Percentiles rank a stretch among this genome's conserved stretches.
Evolutionary conservation across 2,888 invertebrate genomes (phyloP).

Genomic region (Morpho deidamia): DNA sequence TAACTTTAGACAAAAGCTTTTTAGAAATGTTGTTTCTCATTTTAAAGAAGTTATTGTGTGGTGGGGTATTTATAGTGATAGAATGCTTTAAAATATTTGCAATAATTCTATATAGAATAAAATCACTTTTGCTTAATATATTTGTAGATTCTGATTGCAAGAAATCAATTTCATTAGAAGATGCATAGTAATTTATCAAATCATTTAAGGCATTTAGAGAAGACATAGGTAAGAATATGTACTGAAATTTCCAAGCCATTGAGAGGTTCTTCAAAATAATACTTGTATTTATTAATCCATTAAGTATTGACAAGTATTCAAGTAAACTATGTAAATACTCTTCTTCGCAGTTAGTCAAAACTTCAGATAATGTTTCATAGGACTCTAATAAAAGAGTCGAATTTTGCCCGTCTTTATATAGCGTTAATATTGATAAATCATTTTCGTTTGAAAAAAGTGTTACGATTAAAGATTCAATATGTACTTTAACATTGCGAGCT

Average conservation of each 20-base stretch:
- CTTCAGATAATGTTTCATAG: slow-evolving; percentile 49
- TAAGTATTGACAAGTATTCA: slow-evolving; percentile 46
- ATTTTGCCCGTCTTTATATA: slow-evolving; percentile 53
- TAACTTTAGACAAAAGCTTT: slow-evolving; percentile 50
- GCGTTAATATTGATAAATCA: slow-evolving; percentile 33
- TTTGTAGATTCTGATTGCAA: slow-evolving; percentile 26
- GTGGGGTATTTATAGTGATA: slow-evolving; percentile 17
- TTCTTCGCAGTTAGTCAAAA: slow-evolving; percentile 51
- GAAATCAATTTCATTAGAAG: slow-evolving; percentile 22
- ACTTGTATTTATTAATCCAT: slow-evolving; percentile 51
- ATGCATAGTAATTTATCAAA: slow-evolving; percentile 47
- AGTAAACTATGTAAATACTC: slow-evolving; percentile 54
- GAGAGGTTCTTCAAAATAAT: slow-evolving; percentile 58
- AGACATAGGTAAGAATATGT: slow-evolving; percentile 62
- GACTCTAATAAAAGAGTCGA: slow-evolving; percentile 45
- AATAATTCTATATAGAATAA: slow-evolving; percentile 53
- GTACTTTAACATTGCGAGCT: slow-evolving; percentile 44
- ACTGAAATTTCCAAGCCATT: slow-evolving; percentile 66
- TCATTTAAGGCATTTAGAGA: slow-evolving; percentile 54
- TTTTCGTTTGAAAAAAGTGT: slow-evolving; percentile 28
- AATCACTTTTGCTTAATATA: slow-evolving; percentile 46
- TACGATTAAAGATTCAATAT: slow-evolving; percentile 51
- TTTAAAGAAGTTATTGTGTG: slow-evolving; percentile 30
- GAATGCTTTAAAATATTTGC: slow-evolving; percentile 35
- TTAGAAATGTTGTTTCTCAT: slow-evolving; percentile 38